Conservation (phyloP, 2,797 vertebrate genomes). For the Enteromius argenteus region DNA sequence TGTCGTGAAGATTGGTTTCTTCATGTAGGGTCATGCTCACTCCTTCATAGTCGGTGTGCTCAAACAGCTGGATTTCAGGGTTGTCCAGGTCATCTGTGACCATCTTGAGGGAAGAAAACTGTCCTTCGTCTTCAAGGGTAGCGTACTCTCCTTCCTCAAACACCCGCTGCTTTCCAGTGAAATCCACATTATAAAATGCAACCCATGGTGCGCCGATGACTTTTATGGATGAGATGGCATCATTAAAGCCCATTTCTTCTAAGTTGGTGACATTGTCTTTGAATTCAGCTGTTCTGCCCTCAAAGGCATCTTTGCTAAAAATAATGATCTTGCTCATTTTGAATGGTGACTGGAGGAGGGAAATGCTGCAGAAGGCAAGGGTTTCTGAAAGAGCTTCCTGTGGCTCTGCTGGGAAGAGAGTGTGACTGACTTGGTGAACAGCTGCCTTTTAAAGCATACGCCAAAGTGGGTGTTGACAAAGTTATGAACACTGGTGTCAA, state of each 20-base stretch:
- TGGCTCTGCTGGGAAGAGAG: neutral
- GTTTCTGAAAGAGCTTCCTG: neutral
- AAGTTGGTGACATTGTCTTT: neutral
- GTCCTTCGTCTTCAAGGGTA: neutral
- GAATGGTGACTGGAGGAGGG: neutral
- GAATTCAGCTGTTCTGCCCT: conserved; percentile 23
- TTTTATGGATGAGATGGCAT: conserved; percentile 27
- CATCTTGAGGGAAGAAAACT: conserved; percentile 29
- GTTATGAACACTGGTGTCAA: no score
- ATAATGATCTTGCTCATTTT: conserved; percentile 50
- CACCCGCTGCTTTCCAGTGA: neutral
- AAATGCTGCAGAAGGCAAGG: neutral
- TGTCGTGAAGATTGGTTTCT: neutral
- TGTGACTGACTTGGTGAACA: neutral
- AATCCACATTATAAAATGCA: neutral
- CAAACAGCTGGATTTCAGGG: conserved; percentile 43
- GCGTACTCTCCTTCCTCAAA: conserved; percentile 43
- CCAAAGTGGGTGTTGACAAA: no score
- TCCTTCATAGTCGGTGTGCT: neutral
- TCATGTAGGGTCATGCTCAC: neutral
- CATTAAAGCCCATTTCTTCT: neutral
- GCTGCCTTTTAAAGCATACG: conserved; percentile 6
- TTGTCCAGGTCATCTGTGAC: conserved; percentile 17
- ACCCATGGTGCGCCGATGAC: conserved; percentile 45
- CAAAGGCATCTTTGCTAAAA: neutral